Conservation (phyloP, 2,113 vertebrate genomes). For the Melanostigma gelatinosum region DNA sequence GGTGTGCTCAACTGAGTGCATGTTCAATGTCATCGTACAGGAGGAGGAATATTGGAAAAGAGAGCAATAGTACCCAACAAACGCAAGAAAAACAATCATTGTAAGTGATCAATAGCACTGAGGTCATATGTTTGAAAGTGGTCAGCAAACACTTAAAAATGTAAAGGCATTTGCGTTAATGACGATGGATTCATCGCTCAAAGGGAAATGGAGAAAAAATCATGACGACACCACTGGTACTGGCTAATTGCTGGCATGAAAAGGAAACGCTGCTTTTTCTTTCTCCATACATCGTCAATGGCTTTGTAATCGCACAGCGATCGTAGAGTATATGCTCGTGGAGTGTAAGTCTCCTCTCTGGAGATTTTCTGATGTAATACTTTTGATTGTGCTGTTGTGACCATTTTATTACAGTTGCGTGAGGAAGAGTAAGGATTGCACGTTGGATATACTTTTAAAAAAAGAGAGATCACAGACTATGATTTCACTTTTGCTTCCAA, state of each 20-base stretch:
- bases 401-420: constrained; percentile 25
- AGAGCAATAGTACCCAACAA: constrained; percentile 32
- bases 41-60: constrained; percentile 47
- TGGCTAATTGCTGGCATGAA: constrained; percentile 32
- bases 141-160: constrained; percentile 32
- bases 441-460: not conserved
- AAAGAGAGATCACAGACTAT: constrained; percentile 18
- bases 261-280: constrained; percentile 5
- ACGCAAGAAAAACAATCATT: constrained; percentile 58
- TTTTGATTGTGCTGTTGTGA: constrained; percentile 8
- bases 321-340: not conserved
- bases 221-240: not conserved
- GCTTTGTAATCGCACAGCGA: constrained; percentile 15
- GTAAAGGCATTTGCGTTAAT: constrained; percentile 14
- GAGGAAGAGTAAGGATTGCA: constrained; percentile 1
- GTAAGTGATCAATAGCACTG: constrained; percentile 31
- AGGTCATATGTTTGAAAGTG: constrained; percentile 26
- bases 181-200: not conserved
- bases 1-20: constrained; percentile 45
- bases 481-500: constrained; percentile 50
- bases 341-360: constrained; percentile 30
- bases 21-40: constrained; percentile 67
- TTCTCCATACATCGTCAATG: not conserved
- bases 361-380: constrained; percentile 51
- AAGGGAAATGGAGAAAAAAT: not conserved